Percentiles rank a stretch among this genome's conserved stretches.
Conservation (phyloP, 1,140 invertebrate genomes). For the Araneus ventricosus region DNA sequence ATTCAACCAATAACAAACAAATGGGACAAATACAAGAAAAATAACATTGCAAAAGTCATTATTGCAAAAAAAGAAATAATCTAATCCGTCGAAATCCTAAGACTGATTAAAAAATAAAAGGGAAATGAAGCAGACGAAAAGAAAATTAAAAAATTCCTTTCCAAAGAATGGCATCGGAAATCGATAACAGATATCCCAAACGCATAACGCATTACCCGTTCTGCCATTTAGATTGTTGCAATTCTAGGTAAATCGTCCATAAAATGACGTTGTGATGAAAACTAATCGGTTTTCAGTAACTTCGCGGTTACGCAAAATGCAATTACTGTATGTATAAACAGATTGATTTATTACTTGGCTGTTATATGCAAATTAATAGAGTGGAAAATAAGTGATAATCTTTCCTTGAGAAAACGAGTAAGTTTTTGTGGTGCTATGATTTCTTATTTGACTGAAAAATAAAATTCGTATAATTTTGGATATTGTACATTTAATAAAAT, state of each 20-base stretch:
- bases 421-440: too few species aligned
- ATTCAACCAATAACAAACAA: too few species aligned
- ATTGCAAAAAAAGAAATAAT: neutral
- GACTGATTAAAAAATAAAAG: neutral
- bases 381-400: neutral
- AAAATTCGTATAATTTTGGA: too few species aligned
- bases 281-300: conserved; percentile 7
- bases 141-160: too few species aligned
- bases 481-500: too few species aligned
- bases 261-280: conserved; percentile 25
- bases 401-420: neutral
- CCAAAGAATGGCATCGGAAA: conserved; percentile 30
- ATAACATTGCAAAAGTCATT: too few species aligned
- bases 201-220: neutral
- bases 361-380: neutral
- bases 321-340: neutral
- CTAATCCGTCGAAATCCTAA: neutral
- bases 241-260: conserved; percentile 13
- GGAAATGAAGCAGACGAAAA: too few species aligned
- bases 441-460: too few species aligned
- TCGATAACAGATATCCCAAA: conserved; percentile 10
- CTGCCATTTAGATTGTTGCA: conserved; percentile 13
- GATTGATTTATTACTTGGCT: neutral
- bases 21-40: too few species aligned
- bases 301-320: neutral